Base-by-base conservation (phyloP, 2,888 invertebrate genomes). In the Pterostichus niger region DNA sequence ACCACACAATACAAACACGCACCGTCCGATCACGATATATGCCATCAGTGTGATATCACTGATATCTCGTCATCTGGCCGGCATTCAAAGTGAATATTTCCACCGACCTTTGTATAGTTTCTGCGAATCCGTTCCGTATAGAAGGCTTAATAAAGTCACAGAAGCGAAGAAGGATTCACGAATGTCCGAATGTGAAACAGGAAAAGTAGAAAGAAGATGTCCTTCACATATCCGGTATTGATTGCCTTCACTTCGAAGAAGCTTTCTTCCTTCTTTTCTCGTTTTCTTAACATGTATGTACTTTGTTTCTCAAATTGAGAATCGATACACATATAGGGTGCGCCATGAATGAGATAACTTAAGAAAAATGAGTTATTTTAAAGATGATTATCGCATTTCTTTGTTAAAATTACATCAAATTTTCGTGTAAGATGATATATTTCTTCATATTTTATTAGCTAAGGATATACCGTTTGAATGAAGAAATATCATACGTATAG, bases 211-310 rank as follows among this genome's bases (percentile, higher is more conserved):
- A 6, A 24, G 17, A 24, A 71, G 44, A 44, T 71, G 71, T 71
- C 71, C 46, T 44, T 46, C 40, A 46, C 31, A 71, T 71, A 44
- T 71, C 44, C 71, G 40, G 10, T 71, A 71, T 71, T 71, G 71
- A 71, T 71, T 71, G 71, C 71, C 46, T 64, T 64, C 35, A 17
- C n/a, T 3, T 40, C 6, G 64, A 46, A 31, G 71, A 15, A 9
- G 15, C 6, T 10, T 56, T 15, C 5, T 59, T 31, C 13, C 17
- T 59, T 71, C 46, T 68, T 68, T 40, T 0, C 31, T 46, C 71
- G 24, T 46, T 49, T 71, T 71, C 71, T 40, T 64, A 71, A 71
- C 71, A 24, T 46, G 17, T n/a, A 17, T 59, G 46, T 15, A 71
- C 31, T 71, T 71, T 71, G 46, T 46, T 71, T 46, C 71, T 13